A percentile compares a stretch with the other conserved stretches of the same genome.
Evolutionary conservation across 1,140 invertebrate genomes (phyloP).

Genomic region (Octopus sinensis): DNA sequence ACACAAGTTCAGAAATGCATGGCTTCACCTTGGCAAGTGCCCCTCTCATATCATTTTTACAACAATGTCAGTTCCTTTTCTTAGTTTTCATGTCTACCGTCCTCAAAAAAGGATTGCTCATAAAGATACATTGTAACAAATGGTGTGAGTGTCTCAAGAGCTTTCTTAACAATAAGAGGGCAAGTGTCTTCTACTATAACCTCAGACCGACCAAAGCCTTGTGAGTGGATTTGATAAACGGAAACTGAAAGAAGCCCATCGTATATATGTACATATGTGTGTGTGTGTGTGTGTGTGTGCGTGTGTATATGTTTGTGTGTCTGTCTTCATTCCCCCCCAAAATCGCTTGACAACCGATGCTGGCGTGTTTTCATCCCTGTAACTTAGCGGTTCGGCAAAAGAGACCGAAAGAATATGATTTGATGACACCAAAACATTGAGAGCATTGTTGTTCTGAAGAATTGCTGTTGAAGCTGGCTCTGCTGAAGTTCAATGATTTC

Average conservation of each 20-base stretch:
- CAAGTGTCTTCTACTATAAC: not conserved
- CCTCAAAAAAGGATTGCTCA: not conserved
- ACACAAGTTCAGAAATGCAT: not conserved
- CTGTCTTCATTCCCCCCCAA: too few relatives aligned
- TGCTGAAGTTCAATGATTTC: slow-evolving; percentile 5
- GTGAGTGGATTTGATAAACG: too few relatives aligned
- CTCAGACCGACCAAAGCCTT: too few relatives aligned
- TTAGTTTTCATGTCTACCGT: not conserved
- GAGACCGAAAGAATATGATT: not conserved
- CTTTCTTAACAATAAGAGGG: slow-evolving; percentile 1
- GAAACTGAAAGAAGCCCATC: too few relatives aligned
- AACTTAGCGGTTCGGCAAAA: too few relatives aligned
- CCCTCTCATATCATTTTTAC: not conserved
- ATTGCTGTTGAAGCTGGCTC: slow-evolving; percentile 3
- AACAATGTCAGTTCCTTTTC: not conserved
- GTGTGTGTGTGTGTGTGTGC: too few relatives aligned
- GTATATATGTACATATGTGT: too few relatives aligned
- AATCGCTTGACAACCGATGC: too few relatives aligned
- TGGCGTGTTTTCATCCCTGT: too few relatives aligned
- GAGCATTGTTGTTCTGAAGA: slow-evolving; percentile 7
- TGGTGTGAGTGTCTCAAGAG: not conserved
- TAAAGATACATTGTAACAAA: slow-evolving; percentile 1
- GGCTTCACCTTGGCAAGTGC: slow-evolving; percentile 4
- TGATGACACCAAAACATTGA: not conserved
- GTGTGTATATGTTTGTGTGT: too few relatives aligned